phyloP scores from a whole-genome alignment of 2,888 invertebrate species.

The Sarcophaga rosellei region DNA sequence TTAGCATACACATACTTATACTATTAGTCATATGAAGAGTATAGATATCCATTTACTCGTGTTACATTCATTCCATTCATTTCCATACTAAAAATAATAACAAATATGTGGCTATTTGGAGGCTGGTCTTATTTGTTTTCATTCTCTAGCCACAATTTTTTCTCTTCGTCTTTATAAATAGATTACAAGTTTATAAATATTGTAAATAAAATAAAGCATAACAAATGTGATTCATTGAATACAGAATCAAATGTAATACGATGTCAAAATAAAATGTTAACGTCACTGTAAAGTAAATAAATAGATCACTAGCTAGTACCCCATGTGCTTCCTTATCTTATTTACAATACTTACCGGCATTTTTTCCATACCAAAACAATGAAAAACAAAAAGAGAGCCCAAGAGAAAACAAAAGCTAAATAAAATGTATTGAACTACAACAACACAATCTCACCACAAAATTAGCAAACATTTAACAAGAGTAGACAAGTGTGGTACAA shows the following conservation, averaged over 20 bases:
- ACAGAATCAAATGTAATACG: too few relatives aligned
- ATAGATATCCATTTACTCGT: conserved; percentile 34
- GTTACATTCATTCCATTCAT: neutral
- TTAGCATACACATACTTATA: neutral
- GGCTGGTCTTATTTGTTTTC: neutral
- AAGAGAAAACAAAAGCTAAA: neutral
- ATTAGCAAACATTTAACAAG: conserved; percentile 42
- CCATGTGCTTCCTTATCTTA: too few relatives aligned
- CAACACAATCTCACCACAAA: conserved; percentile 47
- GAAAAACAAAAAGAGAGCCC: neutral
- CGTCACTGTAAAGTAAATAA: too few relatives aligned
- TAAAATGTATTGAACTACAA: neutral
- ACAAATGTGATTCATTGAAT: too few relatives aligned
- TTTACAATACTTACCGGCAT: neutral
- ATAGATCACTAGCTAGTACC: too few relatives aligned
- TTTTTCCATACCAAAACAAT: too few relatives aligned
- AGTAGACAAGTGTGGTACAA: conserved; percentile 18
- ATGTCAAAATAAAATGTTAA: too few relatives aligned
- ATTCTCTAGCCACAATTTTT: neutral
- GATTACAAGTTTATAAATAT: too few relatives aligned
- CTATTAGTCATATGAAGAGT: neutral
- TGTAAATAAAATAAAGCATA: too few relatives aligned
- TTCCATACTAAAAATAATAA: neutral
- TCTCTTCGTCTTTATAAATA: too few relatives aligned
- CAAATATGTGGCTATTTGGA: neutral